A percentile compares a stretch with the other conserved stretches of the same genome.
Evolutionary conservation across 2,888 invertebrate species (phyloP).

Genomic region (Psococerastis gibbosa): DNA sequence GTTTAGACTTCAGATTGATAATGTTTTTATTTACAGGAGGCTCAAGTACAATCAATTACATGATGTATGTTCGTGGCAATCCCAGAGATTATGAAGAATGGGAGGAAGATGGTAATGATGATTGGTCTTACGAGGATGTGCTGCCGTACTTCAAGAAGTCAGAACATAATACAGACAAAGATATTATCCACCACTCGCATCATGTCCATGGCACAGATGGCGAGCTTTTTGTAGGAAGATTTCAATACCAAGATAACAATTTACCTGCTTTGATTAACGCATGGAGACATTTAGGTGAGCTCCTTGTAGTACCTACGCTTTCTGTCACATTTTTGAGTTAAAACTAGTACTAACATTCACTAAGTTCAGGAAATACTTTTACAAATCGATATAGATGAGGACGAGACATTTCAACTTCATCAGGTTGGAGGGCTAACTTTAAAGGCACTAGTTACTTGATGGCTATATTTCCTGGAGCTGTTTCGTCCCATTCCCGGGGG

Average conservation of each 20-base stretch:
- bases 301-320: too few relatives aligned
- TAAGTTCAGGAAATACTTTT: too few relatives aligned
- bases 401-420: too few relatives aligned
- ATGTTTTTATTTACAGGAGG: constrained; percentile 23
- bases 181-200: constrained; percentile 28
- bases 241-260: constrained; percentile 39
- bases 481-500: too few relatives aligned
- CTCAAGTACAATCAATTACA: constrained; percentile 29
- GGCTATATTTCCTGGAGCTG: too few relatives aligned
- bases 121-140: constrained; percentile 42
- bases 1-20: too few relatives aligned
- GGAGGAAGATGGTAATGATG: constrained; percentile 24
- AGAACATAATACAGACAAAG: constrained; percentile 39
- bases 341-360: too few relatives aligned
- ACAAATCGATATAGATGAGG: too few relatives aligned
- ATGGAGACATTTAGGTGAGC: constrained; percentile 37
- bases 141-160: constrained; percentile 51
- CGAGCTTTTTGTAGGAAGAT: constrained; percentile 42
- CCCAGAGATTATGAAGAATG: constrained; percentile 26
- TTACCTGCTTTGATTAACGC: constrained; percentile 34
- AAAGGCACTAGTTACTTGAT: too few relatives aligned
- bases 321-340: too few relatives aligned
- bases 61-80: constrained; percentile 25
- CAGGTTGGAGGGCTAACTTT: too few relatives aligned
- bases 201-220: constrained; percentile 39